Conservation (phyloP, 2,113 vertebrate species). For the Istiophorus platypterus region DNA sequence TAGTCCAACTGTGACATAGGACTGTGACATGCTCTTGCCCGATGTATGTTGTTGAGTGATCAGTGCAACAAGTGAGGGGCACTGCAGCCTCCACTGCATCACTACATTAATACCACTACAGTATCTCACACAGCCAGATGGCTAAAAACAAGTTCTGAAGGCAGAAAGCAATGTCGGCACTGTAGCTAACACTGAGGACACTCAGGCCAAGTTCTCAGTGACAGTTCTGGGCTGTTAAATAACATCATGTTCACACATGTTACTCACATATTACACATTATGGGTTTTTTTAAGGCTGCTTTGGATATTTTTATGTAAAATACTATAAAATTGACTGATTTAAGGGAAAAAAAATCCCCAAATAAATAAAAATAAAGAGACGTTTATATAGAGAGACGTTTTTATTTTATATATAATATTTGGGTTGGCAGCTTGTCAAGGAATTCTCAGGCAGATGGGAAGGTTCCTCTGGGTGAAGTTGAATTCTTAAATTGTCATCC, state of each 20-base stretch:
- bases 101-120: not conserved
- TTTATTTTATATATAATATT: too few relatives aligned
- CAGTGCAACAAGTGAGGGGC: not conserved
- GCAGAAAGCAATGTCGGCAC: not conserved
- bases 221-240: not conserved
- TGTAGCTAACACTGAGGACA: not conserved
- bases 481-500: too few relatives aligned
- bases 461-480: too few relatives aligned
- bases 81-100: not conserved
- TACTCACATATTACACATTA: not conserved
- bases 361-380: too few relatives aligned
- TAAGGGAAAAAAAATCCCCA: too few relatives aligned
- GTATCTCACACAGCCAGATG: not conserved
- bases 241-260: too few relatives aligned
- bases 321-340: too few relatives aligned
- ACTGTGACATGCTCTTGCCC: conserved; percentile 3
- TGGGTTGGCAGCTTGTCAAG: too few relatives aligned
- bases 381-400: too few relatives aligned
- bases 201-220: not conserved
- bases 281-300: not conserved
- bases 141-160: not conserved
- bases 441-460: too few relatives aligned
- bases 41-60: conserved; percentile 17
- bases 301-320: too few relatives aligned
- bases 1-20: conserved; percentile 35